Conservation (phyloP, 2,113 vertebrate species). For the Indicator maculatus region DNA sequence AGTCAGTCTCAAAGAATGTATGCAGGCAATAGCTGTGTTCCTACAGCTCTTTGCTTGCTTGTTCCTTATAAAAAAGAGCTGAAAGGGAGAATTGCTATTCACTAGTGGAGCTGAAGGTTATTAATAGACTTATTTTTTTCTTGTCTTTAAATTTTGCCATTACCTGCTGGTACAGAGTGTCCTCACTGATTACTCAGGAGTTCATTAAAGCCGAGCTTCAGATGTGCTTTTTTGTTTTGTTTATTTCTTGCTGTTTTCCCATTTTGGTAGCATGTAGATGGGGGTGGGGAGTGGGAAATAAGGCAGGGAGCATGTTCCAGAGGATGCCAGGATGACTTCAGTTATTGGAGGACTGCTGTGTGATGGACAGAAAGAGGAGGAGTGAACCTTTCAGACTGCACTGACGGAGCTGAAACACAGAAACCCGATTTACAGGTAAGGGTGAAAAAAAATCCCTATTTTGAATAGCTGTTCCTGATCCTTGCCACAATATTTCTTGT, state of each 20-base stretch:
- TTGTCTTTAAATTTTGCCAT: constrained; percentile 10
- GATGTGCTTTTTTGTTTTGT: constrained; percentile 34
- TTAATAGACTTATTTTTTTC: not conserved
- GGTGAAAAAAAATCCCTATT: not conserved
- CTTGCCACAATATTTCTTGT: not conserved
- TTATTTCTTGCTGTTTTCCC: constrained; percentile 37
- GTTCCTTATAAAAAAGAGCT: not conserved
- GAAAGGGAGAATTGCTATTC: constrained; percentile 22
- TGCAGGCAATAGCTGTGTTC: not conserved
- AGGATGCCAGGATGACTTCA: constrained; percentile 76
- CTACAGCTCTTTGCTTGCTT: constrained; percentile 18
- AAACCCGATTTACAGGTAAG: constrained; percentile 77
- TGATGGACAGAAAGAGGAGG: constrained; percentile 72
- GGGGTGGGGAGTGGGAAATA: constrained; percentile 69
- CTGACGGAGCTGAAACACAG: constrained; percentile 71
- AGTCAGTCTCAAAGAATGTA: not conserved
- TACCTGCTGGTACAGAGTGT: not conserved
- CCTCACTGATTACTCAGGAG: constrained; percentile 24
- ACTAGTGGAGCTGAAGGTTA: constrained; percentile 9
- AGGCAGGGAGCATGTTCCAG: constrained; percentile 69
- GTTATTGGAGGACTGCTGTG: constrained; percentile 76
- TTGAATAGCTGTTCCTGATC: constrained; percentile 17
- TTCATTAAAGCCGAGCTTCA: constrained; percentile 35
- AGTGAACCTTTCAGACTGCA: constrained; percentile 72
- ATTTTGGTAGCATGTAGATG: constrained; percentile 61